Base-by-base conservation (phyloP, 2,888 invertebrate genomes). In the Petrophora chlorosata region DNA sequence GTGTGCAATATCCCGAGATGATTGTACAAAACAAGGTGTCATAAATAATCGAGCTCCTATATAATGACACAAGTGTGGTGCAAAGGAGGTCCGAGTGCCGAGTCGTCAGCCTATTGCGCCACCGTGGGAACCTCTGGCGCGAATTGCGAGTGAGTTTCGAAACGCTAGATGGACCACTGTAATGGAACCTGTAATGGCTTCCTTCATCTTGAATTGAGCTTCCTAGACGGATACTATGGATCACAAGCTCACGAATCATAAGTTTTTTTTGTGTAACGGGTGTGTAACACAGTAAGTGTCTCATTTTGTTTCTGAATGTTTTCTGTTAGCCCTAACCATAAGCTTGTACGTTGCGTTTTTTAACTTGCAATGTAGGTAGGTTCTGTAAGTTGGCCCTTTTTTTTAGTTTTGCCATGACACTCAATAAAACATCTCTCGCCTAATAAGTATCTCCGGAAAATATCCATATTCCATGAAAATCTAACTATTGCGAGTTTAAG, bases 41-140 rank as follows among this genome's bases (percentile, higher is more conserved):
- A 40, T 34, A 46, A 47, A 44, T 25, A 47, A 10, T 9, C 10
- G 2, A 2, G 28, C 34, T 34, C 19, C 48, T 42, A 42, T 45
- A 45, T 33, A 44, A 33, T 40, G 40, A 35, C 32, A 14, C 5
- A 10, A 46, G 41, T 25, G 35, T 41, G 38, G 30, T 43, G 13
- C 29, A 53, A 53, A 52, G 36, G 34, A 49, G 44, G 56, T 44
- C 45, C 41, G 42, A 56, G 44, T 56, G 41, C 45, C 41, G 42
- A 56, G 44, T 56, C 61, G 65, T 63, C 38, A 22, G 44, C 41
- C 34, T n/a, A 38, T 40, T 34, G 42, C 50, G 33, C 36, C 47
- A 45, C 26, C 76, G 79, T 79, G 79, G 67, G 79, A 79, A 76
- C 40, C 46, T 52, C 49, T 15, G 44, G 38, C 39, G 25, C 23